Conservation (phyloP, 2,113 vertebrate genomes). For the Riparia riparia region DNA sequence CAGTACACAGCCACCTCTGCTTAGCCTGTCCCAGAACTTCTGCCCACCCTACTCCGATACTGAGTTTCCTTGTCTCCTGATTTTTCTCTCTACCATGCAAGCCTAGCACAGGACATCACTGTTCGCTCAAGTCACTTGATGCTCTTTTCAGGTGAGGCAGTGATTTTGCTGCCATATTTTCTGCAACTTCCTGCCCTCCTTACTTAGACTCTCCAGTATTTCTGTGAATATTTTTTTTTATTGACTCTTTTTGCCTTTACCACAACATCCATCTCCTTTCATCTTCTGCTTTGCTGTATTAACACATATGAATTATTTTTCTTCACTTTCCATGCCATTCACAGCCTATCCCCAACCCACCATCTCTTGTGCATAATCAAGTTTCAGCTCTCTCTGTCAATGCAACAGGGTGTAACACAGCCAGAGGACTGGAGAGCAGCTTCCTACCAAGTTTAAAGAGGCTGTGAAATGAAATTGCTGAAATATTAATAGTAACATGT, state of each 20-base stretch:
- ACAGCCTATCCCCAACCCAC: not conserved
- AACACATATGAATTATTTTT: not conserved
- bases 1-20: not conserved
- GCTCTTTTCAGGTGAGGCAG: not conserved
- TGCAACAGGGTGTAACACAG: not conserved
- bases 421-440: not conserved
- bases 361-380: not conserved
- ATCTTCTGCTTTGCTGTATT: not conserved
- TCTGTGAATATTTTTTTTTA: not conserved
- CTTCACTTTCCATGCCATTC: not conserved
- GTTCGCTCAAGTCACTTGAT: not conserved
- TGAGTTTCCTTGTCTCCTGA: accelerated
- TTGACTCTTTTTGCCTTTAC: not conserved
- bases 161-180: not conserved
- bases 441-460: not conserved
- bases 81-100: not conserved
- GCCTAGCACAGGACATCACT: not conserved
- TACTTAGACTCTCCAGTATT: not conserved
- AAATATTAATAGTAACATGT: not conserved
- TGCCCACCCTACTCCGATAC: not conserved
- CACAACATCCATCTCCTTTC: not conserved
- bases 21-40: not conserved
- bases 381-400: not conserved
- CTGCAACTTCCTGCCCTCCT: not conserved
- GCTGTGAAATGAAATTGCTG: not conserved